These are phyloP conservation scores for Oryzias javanicus DNA, from an alignment of 2,113 vertebrate genomes.

Conservation along the genomic window DNA sequence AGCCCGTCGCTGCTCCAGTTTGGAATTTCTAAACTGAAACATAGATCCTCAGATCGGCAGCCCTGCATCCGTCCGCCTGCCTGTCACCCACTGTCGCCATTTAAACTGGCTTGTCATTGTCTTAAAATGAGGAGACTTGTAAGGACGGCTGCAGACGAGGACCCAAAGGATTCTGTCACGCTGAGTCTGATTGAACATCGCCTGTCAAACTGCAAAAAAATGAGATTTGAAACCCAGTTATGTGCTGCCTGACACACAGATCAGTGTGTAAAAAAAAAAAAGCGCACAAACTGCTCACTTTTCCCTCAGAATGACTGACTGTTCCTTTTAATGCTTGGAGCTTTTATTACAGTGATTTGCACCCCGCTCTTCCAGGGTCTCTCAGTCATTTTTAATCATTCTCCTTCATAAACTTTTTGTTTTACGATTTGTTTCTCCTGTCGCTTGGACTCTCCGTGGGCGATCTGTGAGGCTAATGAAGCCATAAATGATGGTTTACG, in stretches of 20 bases:
- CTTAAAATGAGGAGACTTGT: background rate
- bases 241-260: constrained; percentile 8
- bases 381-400: constrained; percentile 18
- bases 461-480: constrained; percentile 39
- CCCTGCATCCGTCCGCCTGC: too few species aligned
- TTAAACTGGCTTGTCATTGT: constrained; percentile 4
- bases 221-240: background rate
- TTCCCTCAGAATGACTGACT: background rate
- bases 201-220: background rate
- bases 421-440: constrained; percentile 30
- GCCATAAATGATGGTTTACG: constrained; percentile 45
- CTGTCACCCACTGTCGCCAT: too few species aligned
- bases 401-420: constrained; percentile 3
- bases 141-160: background rate
- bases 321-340: constrained; percentile 7
- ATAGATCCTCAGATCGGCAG: too few species aligned
- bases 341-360: constrained; percentile 21
- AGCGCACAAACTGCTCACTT: background rate
- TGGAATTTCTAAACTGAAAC: too few species aligned
- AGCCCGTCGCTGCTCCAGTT: too few species aligned
- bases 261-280: background rate
- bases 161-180: background rate
- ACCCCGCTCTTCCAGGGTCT: constrained; percentile 5
- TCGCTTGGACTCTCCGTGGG: constrained; percentile 11
- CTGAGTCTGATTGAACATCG: background rate